Evolutionary conservation across 2,113 vertebrate species (phyloP), one percentile per base, ranked within the genome.

Genomic region (Myocastor coypus): DNA sequence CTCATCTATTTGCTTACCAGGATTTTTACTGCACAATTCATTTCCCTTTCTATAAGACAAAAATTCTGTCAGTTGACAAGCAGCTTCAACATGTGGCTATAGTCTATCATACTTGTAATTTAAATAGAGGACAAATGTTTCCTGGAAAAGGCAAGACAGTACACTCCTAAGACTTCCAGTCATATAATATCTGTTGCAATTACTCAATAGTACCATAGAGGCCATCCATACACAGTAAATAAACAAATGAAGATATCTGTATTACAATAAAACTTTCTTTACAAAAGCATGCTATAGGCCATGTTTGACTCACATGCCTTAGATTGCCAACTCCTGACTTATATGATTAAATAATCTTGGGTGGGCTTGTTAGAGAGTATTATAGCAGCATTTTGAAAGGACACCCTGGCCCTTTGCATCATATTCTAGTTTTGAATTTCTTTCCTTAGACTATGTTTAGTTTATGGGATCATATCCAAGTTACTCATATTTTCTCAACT

Each of bases 181-280:
- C 10, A n/a, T 81, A 66, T 46, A 3, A 17, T 59, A 13, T 92
- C 46, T 89, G 63, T 69, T 91, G 37, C 16, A 91, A 34, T 26
- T 71, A 78, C 16, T 83, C 73, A 78, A 12, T 71, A 68, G 57
- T 30, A 91, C 8, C 59, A 84, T 77, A 91, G 22, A 8, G 10
- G 14, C 30, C 16, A 75, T 10, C 30, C 16, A 75, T 10, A 77
- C 42, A 83, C 11, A 84, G 91, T 28, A 40, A 26, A 46, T 83
- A 83, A 80, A 37, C 3, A 24, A 91, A 80, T 82, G 42, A 94
- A 52, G 3, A 37, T 28, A 40, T 6, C 26, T 52, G 9, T 92
- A 32, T 92, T 73, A n/a, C 37, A 77, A 87, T 97, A 82, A 92
- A 91, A 82, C 37, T 95, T 94, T 84, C 92, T 94, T 94, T 93